phyloP scores from a whole-genome alignment of 2,113 vertebrate species.

The Furnarius figulus region DNA sequence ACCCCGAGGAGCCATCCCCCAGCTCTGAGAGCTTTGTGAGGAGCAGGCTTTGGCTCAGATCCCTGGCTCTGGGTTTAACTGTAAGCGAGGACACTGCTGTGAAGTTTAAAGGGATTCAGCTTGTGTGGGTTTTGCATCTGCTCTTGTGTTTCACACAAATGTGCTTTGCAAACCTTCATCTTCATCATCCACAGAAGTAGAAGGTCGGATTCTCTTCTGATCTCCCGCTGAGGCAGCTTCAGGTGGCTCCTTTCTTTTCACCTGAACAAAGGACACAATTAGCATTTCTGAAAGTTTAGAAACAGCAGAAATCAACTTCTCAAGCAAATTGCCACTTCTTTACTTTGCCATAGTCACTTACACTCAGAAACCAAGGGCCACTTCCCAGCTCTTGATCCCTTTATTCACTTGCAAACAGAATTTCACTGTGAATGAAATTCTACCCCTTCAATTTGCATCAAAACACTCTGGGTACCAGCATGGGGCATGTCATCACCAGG shows the following conservation, averaged over 20 bases:
- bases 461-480: slow-evolving; percentile 10
- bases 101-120: slow-evolving; percentile 35
- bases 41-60: neutral
- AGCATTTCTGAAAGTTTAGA: slow-evolving; percentile 53
- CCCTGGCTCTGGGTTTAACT: neutral
- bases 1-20: neutral
- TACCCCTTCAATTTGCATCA: slow-evolving; percentile 16
- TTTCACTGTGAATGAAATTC: slow-evolving; percentile 26
- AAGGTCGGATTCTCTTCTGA: slow-evolving; percentile 91
- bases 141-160: slow-evolving; percentile 26
- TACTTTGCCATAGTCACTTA: neutral
- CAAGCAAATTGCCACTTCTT: slow-evolving; percentile 25
- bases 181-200: slow-evolving; percentile 91
- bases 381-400: slow-evolving; percentile 31
- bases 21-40: neutral
- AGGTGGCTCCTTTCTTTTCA: slow-evolving; percentile 96
- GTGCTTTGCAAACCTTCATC: slow-evolving; percentile 86
- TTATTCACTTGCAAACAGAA: slow-evolving; percentile 12
- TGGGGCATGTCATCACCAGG: neutral
- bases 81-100: neutral
- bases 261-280: slow-evolving; percentile 77
- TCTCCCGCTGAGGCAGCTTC: slow-evolving; percentile 85
- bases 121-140: slow-evolving; percentile 16
- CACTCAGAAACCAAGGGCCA: neutral
- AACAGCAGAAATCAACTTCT: slow-evolving; percentile 49